Evolutionary conservation across 1,140 invertebrate species (phyloP), one percentile per base, ranked within the genome.

Genomic region (Chironomus tepperi): DNA sequence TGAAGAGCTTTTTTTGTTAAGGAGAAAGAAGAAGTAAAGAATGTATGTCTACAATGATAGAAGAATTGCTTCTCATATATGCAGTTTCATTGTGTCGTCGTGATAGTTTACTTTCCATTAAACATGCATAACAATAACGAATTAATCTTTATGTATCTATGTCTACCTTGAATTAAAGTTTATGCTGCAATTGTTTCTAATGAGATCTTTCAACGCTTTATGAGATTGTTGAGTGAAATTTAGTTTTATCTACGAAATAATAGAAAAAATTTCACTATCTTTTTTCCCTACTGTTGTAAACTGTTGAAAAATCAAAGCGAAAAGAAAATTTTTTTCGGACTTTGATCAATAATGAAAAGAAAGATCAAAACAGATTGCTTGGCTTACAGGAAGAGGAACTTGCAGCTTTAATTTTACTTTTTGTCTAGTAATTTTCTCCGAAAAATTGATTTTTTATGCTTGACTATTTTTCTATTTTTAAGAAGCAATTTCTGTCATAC

Each of bases 51-150:
- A n/a, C n/a, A n/a, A n/a, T n/a, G n/a, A n/a, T n/a, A n/a, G n/a
- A n/a, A 57, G 47, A 57, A 57, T 57, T 57, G 10, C 15, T 57
- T 5, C 12, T 15, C 47, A 47, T 57, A n/a, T n/a, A 57, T 57
- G 47, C 47, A 57, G 47, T 57, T 57, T 57, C 12, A 57, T 57
- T 57, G 12, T 57, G 10, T n/a, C 24, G 47, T 57, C 12, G 47
- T n/a, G n/a, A 57, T 57, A n/a, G 3, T 57, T 57, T 57, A 57
- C 47, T 57, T 57, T 57, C 47, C 47, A 57, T 57, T 57, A 57
- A 57, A 57, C 47, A 57, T 57, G 47, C 47, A 57, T 12, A 57
- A 57, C n/a, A 34, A 15, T n/a, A 57, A 15, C 47, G 12, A 57
- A 57, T 57, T 57, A n/a, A 57, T 57, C 47, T 57, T n/a, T n/a